These are phyloP conservation scores for Pseudomyrmex gracilis DNA, from an alignment of 1,140 invertebrate species.

Conservation along the genomic window DNA sequence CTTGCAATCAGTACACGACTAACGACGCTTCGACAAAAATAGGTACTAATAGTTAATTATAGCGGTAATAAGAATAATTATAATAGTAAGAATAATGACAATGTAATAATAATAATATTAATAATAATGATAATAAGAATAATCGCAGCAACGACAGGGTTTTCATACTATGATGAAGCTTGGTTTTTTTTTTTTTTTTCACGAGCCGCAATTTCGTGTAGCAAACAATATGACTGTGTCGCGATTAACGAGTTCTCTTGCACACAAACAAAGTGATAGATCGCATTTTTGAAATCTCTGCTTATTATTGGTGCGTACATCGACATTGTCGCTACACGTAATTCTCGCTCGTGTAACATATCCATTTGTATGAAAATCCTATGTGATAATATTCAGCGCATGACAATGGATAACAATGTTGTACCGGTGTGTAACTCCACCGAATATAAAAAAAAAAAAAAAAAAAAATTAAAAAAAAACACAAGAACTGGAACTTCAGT, in stretches of 20 bases:
- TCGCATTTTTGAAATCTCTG: not conserved
- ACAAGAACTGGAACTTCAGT: slow-evolving; percentile 74
- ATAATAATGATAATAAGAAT: slow-evolving; percentile 72
- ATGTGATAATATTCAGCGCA: slow-evolving; percentile 71
- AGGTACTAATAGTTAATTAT: slow-evolving; percentile 78
- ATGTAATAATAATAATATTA: slow-evolving; percentile 71
- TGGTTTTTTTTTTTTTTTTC: slow-evolving; percentile 42
- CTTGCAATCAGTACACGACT: slow-evolving; percentile 56
- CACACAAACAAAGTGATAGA: slow-evolving; percentile 12
- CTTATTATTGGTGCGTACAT: not conserved
- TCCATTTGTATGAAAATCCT: slow-evolving; percentile 68
- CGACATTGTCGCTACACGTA: slow-evolving; percentile 46
- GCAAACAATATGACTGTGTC: slow-evolving; percentile 12
- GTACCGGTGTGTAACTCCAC: slow-evolving; percentile 77
- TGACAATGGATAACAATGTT: slow-evolving; percentile 78
- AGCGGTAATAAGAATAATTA: slow-evolving; percentile 77
- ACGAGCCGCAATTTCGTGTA: slow-evolving; percentile 48
- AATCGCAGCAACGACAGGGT: slow-evolving; percentile 77
- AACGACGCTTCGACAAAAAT: slow-evolving; percentile 69
- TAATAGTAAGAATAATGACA: slow-evolving; percentile 75
- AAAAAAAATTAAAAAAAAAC: slow-evolving; percentile 55
- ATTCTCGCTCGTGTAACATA: slow-evolving; percentile 50
- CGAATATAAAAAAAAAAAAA: slow-evolving; percentile 66
- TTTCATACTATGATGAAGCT: slow-evolving; percentile 68
- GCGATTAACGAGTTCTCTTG: slow-evolving; percentile 50